A percentile compares a stretch with the other conserved stretches of the same genome.
Conservation (phyloP, 2,797 vertebrate genomes). For the Poeciliopsis presidionis region DNA sequence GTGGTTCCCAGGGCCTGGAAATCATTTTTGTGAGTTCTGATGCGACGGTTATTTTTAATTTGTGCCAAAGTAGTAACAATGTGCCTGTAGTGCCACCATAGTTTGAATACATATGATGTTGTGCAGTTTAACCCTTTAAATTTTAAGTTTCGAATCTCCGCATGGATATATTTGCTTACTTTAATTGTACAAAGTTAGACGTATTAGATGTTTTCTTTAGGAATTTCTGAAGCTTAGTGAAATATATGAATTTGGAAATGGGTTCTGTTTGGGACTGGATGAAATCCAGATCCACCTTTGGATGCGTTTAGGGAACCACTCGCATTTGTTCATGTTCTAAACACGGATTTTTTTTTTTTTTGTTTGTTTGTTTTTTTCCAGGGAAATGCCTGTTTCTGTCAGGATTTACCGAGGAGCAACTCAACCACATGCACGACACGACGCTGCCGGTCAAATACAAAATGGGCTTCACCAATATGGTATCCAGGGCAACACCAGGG, state of each 20-base stretch:
- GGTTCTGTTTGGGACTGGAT: neutral
- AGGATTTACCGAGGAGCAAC: conserved; percentile 91
- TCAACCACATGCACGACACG: conserved; percentile 93
- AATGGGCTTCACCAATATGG: conserved; percentile 99
- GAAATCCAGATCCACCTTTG: neutral
- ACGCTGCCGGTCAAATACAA: conserved; percentile 91
- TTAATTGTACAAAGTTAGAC: no score
- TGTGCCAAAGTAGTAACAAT: neutral
- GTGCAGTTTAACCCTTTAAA: neutral
- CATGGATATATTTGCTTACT: no score
- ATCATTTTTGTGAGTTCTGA: conserved; percentile 93
- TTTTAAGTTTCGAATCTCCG: no score
- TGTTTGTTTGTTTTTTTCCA: conserved; percentile 55
- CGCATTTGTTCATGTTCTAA: neutral
- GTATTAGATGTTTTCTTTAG: no score
- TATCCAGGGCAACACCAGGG: conserved; percentile 93
- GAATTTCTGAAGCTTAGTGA: neutral
- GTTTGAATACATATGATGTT: neutral
- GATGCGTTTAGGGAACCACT: neutral
- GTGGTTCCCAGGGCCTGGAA: conserved; percentile 97
- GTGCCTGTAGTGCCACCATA: neutral
- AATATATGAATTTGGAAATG: neutral
- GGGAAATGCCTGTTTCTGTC: conserved; percentile 99
- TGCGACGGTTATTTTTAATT: neutral
- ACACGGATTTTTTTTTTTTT: neutral